Percentiles rank a stretch among this genome's conserved stretches.
These are phyloP conservation scores for Malurus melanocephalus DNA, from an alignment of 2,113 vertebrate species.

Conservation along the genomic window DNA sequence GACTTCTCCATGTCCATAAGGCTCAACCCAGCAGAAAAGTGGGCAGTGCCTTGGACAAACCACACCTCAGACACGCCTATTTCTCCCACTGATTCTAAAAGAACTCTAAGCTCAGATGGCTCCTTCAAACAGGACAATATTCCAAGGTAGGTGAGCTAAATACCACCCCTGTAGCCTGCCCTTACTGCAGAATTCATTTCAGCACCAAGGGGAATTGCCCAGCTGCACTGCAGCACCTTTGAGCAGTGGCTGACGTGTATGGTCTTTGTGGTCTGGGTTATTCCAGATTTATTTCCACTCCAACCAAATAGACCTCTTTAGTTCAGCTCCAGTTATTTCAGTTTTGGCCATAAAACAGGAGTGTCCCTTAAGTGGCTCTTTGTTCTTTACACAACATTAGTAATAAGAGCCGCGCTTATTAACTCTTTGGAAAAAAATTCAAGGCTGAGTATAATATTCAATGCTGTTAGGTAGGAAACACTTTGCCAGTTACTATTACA, in stretches of 20 bases:
- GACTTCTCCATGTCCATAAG: not conserved
- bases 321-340: not conserved
- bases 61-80: not conserved
- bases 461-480: not conserved
- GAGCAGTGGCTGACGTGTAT: not conserved
- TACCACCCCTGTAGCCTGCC: not conserved
- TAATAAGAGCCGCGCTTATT: not conserved
- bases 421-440: not conserved
- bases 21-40: not conserved
- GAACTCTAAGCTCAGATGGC: not conserved
- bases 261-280: not conserved
- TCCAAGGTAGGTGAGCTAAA: not conserved
- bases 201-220: not conserved
- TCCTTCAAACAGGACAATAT: not conserved
- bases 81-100: not conserved
- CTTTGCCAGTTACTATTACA: not conserved
- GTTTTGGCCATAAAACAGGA: not conserved
- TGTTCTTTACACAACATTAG: not conserved
- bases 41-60: not conserved
- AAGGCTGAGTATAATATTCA: not conserved
- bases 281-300: conserved; percentile 1
- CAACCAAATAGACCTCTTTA: not conserved
- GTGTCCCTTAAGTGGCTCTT: not conserved
- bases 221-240: not conserved
- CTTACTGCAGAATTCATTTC: not conserved